A percentile compares a stretch with the other conserved stretches of the same genome.
These are phyloP conservation scores for Xylocampa areola DNA, from an alignment of 2,888 invertebrate species.

Conservation along the genomic window DNA sequence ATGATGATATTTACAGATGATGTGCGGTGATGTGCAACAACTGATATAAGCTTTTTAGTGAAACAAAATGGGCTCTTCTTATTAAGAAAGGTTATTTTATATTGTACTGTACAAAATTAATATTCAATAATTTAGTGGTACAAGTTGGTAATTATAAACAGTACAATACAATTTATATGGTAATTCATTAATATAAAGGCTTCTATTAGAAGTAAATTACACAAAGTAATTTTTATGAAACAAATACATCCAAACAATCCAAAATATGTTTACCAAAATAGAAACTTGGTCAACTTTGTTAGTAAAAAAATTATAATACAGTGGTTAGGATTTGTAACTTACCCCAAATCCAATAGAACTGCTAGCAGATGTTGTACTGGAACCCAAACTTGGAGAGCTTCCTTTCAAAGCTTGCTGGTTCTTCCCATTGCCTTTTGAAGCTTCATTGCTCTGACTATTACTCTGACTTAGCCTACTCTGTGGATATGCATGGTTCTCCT, in stretches of 20 bases:
- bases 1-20: slow-evolving; percentile 86
- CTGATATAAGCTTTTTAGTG: slow-evolving; percentile 27
- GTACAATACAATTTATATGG: too few species aligned
- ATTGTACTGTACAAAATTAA: neutral
- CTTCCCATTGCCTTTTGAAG: slow-evolving; percentile 74
- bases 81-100: too few species aligned
- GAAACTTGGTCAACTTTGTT: too few species aligned
- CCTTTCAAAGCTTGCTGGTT: slow-evolving; percentile 78
- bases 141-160: too few species aligned
- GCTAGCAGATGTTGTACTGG: slow-evolving; percentile 74
- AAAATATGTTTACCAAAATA: too few species aligned
- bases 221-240: too few species aligned
- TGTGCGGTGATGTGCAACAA: slow-evolving; percentile 60
- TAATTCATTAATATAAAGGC: too few species aligned
- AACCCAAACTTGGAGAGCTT: slow-evolving; percentile 81
- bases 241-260: too few species aligned
- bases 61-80: neutral
- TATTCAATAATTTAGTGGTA: too few species aligned
- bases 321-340: slow-evolving; percentile 63
- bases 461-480: slow-evolving; percentile 86
- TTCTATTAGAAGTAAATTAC: too few species aligned
- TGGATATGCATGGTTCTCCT: slow-evolving; percentile 89
- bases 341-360: slow-evolving; percentile 87
- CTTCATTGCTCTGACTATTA: slow-evolving; percentile 79
- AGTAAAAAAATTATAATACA: too few species aligned